Evolutionary conservation across 2,888 invertebrate species (phyloP), one percentile per base, ranked within the genome.

Genomic region (Melitaea athalia): DNA sequence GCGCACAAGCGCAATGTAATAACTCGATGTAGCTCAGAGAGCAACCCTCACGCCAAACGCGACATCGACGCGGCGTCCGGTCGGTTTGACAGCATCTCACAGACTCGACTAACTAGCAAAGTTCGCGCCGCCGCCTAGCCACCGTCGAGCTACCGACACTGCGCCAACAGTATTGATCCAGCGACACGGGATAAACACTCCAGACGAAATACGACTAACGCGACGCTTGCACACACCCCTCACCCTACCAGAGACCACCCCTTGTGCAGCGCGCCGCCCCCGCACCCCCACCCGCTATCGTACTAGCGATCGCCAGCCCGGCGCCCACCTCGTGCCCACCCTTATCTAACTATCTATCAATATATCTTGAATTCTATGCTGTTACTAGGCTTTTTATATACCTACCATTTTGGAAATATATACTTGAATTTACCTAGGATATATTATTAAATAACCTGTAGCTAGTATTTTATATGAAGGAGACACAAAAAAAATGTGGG

Each of bases 141-240:
- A 86, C 85, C 85, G 86, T 84, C 87, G 85, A 87, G 85, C 85
- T 86, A 86, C 87, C 91, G 91, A 86, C 91, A 92, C 91, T 93
- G 91, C 92, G 92, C 92, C 92, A 92, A 86, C 89, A 80, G 91
- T 92, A 92, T 93, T 89, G 92, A 92, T 92, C 92, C 88, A 86
- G 79, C 92, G 87, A 85, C 90, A 88, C 90, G 92, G 92, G 91
- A 92, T 91, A 89, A 91, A 90, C 91, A 89, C 89, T 91, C 92
- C 91, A 92, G 91, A 92, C 93, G 90, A 89, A 91, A 91, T 92
- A 92, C 91, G 88, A 88, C 91, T 84, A 88, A 88, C 87, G 87
- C 90, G 88, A 87, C 88, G 86, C 86, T 87, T 87, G 89, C 89
- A 88, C 88, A 87, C 88, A 85, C 89, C 88, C 89, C 86, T 81